Conservation (phyloP, 2,113 vertebrate species). For the Balaenoptera acutorostrata region DNA sequence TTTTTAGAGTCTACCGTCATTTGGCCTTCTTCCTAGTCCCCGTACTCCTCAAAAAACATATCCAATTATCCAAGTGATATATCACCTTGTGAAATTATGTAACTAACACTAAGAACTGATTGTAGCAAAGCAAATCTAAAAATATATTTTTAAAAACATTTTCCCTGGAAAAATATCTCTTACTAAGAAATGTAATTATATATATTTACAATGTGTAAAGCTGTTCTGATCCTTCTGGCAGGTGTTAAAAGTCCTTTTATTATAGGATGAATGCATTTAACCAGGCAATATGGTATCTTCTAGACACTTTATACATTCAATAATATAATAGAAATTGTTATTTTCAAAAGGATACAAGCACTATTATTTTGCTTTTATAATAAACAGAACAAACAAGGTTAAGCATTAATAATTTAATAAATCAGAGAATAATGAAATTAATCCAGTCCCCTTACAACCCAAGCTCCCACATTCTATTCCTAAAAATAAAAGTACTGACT, state of each 20-base stretch:
- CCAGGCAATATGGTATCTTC: slow-evolving; percentile 36
- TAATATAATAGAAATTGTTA: slow-evolving; percentile 29
- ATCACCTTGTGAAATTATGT: slow-evolving; percentile 34
- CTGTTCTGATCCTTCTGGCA: slow-evolving; percentile 35
- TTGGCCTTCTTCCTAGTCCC: not conserved
- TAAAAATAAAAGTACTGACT: not conserved
- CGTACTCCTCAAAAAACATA: slow-evolving; percentile 13
- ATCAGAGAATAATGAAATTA: slow-evolving; percentile 30
- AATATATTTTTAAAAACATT: slow-evolving; percentile 26
- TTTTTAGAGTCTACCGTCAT: not conserved
- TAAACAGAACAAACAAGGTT: not conserved
- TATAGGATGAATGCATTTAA: slow-evolving; percentile 49
- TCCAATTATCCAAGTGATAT: slow-evolving; percentile 13
- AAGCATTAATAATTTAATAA: slow-evolving; percentile 16
- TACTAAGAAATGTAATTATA: slow-evolving; percentile 15
- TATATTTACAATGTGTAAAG: slow-evolving; percentile 55
- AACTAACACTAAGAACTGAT: slow-evolving; percentile 42
- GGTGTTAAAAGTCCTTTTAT: slow-evolving; percentile 57
- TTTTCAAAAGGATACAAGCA: slow-evolving; percentile 3
- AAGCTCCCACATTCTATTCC: not conserved
- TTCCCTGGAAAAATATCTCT: not conserved
- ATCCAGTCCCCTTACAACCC: not conserved
- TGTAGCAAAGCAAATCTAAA: slow-evolving; percentile 33
- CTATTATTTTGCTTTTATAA: slow-evolving; percentile 33
- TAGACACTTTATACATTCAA: slow-evolving; percentile 30